These are phyloP conservation scores for Acleris emargana DNA, from an alignment of 2,888 invertebrate species.

Conservation along the genomic window DNA sequence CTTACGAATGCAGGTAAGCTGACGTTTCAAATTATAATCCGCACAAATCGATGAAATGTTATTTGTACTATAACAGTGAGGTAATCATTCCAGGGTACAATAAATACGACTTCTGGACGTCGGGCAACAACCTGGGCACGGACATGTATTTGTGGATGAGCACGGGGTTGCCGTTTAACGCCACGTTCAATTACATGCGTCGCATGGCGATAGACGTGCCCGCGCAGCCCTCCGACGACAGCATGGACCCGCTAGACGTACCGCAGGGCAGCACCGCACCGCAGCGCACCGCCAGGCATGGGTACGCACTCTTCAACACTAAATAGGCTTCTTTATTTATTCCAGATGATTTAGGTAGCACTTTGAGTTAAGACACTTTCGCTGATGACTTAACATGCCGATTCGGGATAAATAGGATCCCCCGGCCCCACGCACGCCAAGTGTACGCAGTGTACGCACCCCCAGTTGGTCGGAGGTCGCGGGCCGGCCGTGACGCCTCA, in stretches of 20 bases:
- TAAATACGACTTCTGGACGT: constrained; percentile 94
- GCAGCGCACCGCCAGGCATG: constrained; percentile 90
- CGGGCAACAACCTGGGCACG: constrained; percentile 93
- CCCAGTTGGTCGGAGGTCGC: too few relatives aligned
- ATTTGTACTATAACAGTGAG: neutral
- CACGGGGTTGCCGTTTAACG: constrained; percentile 93
- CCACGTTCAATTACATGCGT: constrained; percentile 93
- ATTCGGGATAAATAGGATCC: too few relatives aligned
- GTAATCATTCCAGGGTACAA: constrained; percentile 83
- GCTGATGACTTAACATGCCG: too few relatives aligned
- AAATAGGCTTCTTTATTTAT: too few relatives aligned
- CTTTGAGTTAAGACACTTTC: too few relatives aligned
- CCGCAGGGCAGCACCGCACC: constrained; percentile 90
- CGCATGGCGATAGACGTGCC: constrained; percentile 81
- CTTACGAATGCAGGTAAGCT: constrained; percentile 89
- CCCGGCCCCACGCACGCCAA: too few relatives aligned
- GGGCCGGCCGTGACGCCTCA: too few relatives aligned
- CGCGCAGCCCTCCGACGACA: constrained; percentile 80
- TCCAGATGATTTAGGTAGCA: too few relatives aligned
- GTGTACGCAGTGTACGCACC: too few relatives aligned
- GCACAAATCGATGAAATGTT: too few relatives aligned
- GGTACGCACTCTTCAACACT: constrained; percentile 68
- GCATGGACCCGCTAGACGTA: constrained; percentile 85
- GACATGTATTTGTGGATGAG: constrained; percentile 96
- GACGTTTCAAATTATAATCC: too few relatives aligned